Conservation (phyloP, 2,888 invertebrate genomes). For the Tipula confusa region DNA sequence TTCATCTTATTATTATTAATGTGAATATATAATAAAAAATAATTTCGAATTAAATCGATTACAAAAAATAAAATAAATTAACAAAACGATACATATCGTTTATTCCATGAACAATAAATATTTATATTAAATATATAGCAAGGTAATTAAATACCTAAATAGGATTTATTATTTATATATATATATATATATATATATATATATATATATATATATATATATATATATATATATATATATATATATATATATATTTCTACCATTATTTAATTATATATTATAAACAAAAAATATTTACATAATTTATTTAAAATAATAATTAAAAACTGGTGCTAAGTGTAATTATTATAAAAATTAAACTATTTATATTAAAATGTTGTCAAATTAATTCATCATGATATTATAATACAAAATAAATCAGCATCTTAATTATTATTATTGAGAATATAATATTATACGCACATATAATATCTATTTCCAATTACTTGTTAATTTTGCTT, state of each 20-base stretch:
- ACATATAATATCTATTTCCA: not conserved
- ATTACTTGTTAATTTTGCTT: not conserved
- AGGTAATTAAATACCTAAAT: not conserved
- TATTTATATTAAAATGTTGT: not conserved
- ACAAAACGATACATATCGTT: slow-evolving; percentile 12
- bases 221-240: too few species aligned
- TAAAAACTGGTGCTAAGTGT: not conserved
- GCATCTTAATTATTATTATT: not conserved
- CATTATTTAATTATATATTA: not conserved
- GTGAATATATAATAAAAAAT: not conserved
- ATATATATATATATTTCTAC: too few species aligned
- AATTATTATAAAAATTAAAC: not conserved
- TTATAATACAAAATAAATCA: not conserved
- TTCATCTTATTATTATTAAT: not conserved
- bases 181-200: too few species aligned
- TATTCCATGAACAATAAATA: not conserved
- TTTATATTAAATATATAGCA: not conserved
- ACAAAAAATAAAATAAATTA: not conserved
- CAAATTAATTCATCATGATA: not conserved
- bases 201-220: too few species aligned
- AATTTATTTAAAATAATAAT: not conserved
- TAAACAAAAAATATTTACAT: not conserved
- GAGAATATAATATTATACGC: not conserved
- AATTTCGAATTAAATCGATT: not conserved
- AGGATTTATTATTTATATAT: too few species aligned